phyloP scores from a whole-genome alignment of 1,140 invertebrate species.

The Zophobas morio region DNA sequence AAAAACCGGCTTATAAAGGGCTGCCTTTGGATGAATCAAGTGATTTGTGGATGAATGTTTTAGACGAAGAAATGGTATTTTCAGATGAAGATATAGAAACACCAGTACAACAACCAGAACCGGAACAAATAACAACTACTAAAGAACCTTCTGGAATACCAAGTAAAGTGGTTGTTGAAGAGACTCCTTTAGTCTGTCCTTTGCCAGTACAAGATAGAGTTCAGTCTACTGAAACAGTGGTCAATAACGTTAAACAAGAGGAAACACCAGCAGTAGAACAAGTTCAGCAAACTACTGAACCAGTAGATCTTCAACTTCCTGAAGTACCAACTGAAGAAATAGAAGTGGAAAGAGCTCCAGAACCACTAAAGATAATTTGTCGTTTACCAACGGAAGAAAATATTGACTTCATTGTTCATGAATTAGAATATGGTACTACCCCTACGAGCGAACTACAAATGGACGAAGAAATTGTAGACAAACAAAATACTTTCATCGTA shows the following conservation, averaged over 20 bases:
- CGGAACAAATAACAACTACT: too few species aligned
- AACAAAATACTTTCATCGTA: neutral
- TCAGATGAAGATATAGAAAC: conserved; percentile 58
- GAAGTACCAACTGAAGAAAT: conserved; percentile 23
- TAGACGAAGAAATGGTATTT: conserved; percentile 66
- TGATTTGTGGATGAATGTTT: conserved; percentile 69
- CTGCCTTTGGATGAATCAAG: conserved; percentile 68
- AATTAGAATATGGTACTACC: conserved; percentile 9
- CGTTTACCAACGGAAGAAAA: neutral
- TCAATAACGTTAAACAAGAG: neutral
- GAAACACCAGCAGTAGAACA: neutral
- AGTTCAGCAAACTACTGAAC: conserved; percentile 1
- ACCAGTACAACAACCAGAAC: conserved; percentile 9
- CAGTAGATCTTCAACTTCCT: neutral
- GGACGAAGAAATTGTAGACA: neutral
- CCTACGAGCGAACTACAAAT: neutral
- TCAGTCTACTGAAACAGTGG: neutral
- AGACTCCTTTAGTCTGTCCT: too few species aligned
- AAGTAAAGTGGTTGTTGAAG: too few species aligned
- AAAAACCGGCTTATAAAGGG: conserved; percentile 58
- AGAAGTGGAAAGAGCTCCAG: conserved; percentile 2
- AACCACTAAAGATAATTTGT: neutral
- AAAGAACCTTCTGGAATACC: too few species aligned
- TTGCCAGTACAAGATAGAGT: neutral
- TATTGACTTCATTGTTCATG: neutral